A percentile compares a stretch with the other conserved stretches of the same genome.
Conservation (phyloP, 2,888 invertebrate genomes). For the Gymnocheta viridis region DNA sequence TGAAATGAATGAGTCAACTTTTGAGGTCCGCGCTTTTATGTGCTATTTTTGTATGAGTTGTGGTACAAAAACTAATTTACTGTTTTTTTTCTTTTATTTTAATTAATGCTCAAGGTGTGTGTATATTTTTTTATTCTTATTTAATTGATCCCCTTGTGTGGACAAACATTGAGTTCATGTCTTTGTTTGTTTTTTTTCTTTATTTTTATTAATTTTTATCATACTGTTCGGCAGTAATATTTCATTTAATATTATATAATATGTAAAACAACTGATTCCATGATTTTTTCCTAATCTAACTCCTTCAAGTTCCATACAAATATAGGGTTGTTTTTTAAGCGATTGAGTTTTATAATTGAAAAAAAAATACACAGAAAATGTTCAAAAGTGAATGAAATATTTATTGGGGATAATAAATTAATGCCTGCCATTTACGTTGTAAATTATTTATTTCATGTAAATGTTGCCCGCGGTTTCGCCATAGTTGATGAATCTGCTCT, state of each 20-base stretch:
- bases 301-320: too few species aligned
- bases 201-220: not conserved
- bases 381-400: too few species aligned
- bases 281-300: too few species aligned
- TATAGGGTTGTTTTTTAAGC: too few species aligned
- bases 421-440: too few species aligned
- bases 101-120: not conserved
- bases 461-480: too few species aligned
- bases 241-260: constrained; percentile 21
- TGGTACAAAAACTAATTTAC: not conserved
- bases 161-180: not conserved
- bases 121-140: constrained; percentile 18
- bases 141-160: not conserved
- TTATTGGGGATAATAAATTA: too few species aligned
- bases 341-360: too few species aligned
- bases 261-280: too few species aligned
- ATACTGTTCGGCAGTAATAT: not conserved
- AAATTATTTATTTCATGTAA: too few species aligned
- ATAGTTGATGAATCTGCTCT: too few species aligned
- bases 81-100: not conserved
- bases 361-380: too few species aligned
- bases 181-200: not conserved
- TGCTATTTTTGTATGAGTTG: not conserved
- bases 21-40: not conserved
- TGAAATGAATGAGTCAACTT: constrained; percentile 15